A percentile compares a stretch with the other conserved stretches of the same genome.
Conservation (phyloP, 2,888 invertebrate species). For the Meiosimyza platycephala region DNA sequence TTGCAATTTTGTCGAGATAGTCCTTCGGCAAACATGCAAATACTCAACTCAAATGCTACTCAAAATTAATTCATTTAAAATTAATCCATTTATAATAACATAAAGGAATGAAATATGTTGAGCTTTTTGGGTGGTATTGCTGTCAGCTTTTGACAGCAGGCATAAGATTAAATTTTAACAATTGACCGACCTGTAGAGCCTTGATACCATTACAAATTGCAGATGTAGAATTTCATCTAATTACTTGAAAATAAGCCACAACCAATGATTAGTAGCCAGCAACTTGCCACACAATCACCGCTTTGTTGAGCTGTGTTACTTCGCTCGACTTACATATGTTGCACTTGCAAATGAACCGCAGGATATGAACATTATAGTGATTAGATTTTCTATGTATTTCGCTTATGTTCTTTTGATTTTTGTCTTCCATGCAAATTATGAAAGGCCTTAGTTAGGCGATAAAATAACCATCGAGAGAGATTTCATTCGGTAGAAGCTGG, state of each 20-base stretch:
- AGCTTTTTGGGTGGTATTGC: neutral
- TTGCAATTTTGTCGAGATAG: too few relatives aligned
- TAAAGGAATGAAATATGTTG: neutral
- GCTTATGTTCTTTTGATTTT: too few relatives aligned
- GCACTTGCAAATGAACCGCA: too few relatives aligned
- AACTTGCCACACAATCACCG: neutral
- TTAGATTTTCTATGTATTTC: too few relatives aligned
- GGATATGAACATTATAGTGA: too few relatives aligned
- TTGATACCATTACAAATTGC: neutral
- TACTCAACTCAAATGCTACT: neutral
- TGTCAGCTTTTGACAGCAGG: too few relatives aligned
- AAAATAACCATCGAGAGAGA: too few relatives aligned
- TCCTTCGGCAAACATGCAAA: neutral
- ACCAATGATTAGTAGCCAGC: too few relatives aligned
- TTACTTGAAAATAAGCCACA: slow-evolving; percentile 53
- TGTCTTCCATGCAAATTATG: too few relatives aligned
- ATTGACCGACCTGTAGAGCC: slow-evolving; percentile 1
- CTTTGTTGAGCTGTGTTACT: neutral
- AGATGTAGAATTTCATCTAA: slow-evolving; percentile 48
- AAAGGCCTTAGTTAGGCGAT: too few relatives aligned
- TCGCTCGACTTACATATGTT: too few relatives aligned
- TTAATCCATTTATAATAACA: slow-evolving; percentile 2
- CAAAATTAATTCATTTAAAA: neutral
- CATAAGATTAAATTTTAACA: neutral
- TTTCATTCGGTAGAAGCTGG: too few relatives aligned